Conservation (phyloP, 2,797 vertebrate species). For the Darevskia nairensis region DNA sequence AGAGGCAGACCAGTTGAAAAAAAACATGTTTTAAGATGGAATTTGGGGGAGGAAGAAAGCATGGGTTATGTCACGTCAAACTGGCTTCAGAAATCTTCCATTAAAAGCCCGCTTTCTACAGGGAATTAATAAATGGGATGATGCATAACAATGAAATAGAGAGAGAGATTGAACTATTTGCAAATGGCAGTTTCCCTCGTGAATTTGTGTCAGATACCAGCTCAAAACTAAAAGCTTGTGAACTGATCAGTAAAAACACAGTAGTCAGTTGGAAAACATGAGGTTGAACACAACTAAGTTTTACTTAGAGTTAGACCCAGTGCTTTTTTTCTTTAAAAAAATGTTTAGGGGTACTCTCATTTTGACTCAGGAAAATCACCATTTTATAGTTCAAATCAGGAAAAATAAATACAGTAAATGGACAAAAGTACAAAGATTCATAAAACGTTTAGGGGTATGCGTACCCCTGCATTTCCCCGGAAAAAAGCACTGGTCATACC, state of each 20-base stretch:
- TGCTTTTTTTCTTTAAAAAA: too few species aligned
- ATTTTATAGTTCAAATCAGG: too few species aligned
- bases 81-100: not conserved
- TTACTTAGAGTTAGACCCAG: too few species aligned
- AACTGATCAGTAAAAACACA: conserved; percentile 6
- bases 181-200: conserved; percentile 1
- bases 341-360: too few species aligned
- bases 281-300: not conserved
- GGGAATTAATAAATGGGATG: not conserved
- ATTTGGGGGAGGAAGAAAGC: not conserved
- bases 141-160: not conserved
- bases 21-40: not conserved
- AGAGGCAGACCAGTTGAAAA: not conserved
- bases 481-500: too few species aligned
- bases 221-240: conserved; percentile 52
- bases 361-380: too few species aligned
- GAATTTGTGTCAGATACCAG: not conserved
- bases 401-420: too few species aligned
- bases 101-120: not conserved
- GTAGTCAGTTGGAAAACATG: conserved; percentile 2
- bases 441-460: too few species aligned
- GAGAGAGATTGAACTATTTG: conserved; percentile 25
- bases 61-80: not conserved
- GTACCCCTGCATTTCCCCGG: too few species aligned
- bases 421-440: too few species aligned